Conservation (phyloP, 2,797 vertebrate genomes). For the Rousettus madagascariensis region DNA sequence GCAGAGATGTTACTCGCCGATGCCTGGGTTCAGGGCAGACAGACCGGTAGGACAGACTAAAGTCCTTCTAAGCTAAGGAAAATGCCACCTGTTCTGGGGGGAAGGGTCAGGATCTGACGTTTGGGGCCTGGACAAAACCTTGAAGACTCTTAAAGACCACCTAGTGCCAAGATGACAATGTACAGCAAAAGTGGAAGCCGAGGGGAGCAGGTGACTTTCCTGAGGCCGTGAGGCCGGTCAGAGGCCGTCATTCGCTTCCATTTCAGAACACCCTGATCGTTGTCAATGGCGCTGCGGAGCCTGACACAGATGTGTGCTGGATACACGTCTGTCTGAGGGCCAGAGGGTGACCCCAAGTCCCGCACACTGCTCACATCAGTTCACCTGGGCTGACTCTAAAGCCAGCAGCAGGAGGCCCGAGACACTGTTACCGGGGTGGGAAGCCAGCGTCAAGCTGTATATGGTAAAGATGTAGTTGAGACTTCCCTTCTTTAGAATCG, state of each 20-base stretch:
- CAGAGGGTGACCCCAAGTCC: neutral
- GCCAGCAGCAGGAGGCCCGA: neutral
- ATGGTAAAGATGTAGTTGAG: neutral
- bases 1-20: neutral
- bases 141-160: neutral
- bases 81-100: neutral
- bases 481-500: neutral
- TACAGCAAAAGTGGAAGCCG: neutral
- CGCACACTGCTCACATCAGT: rapidly evolving
- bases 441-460: neutral
- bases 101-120: neutral
- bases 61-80: neutral
- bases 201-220: neutral
- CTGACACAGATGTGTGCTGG: neutral
- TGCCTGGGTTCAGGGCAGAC: neutral
- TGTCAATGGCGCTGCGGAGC: rapidly evolving
- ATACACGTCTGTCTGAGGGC: neutral
- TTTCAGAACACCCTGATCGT: neutral
- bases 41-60: neutral
- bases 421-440: neutral
- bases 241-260: neutral
- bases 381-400: neutral
- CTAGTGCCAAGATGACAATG: rapidly evolving
- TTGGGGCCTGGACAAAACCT: neutral
- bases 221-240: neutral